Evolutionary conservation across 2,797 vertebrate genomes (phyloP).

Genomic region (Liasis olivaceus): DNA sequence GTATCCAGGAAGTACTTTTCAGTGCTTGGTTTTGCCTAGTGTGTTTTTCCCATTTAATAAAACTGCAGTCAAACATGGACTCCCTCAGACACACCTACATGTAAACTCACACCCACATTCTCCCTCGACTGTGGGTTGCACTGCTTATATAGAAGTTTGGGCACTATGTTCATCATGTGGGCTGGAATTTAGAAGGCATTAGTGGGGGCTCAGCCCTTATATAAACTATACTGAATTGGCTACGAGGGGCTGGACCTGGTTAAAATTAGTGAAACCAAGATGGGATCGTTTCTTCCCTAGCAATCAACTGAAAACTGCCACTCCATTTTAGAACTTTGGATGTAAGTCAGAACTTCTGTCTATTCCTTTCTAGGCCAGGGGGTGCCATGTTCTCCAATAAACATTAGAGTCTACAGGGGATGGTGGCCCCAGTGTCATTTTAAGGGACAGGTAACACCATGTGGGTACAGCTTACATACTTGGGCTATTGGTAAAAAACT

Average conservation of each 20-base stretch:
- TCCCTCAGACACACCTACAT: neutral
- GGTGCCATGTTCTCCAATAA: neutral
- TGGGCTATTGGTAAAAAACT: neutral
- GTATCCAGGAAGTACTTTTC: neutral
- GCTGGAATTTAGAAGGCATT: neutral
- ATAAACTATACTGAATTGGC: neutral
- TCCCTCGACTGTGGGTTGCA: neutral
- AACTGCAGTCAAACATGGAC: neutral
- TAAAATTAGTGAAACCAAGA: neutral
- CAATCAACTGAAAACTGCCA: neutral
- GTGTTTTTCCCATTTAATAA: neutral
- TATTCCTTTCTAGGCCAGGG: neutral
- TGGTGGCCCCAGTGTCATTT: neutral
- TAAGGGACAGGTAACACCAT: neutral
- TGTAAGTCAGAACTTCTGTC: neutral
- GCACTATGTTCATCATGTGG: neutral
- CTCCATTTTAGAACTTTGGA: neutral
- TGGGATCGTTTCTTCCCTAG: neutral
- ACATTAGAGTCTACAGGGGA: neutral
- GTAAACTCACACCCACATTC: neutral
- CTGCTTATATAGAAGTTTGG: neutral
- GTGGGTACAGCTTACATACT: neutral
- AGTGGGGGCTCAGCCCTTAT: neutral
- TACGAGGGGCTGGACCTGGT: no score
- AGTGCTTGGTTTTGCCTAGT: neutral